A percentile compares a stretch with the other conserved stretches of the same genome.
These are phyloP conservation scores for Pitangus sulphuratus DNA, from an alignment of 2,797 vertebrate genomes.

Conservation along the genomic window DNA sequence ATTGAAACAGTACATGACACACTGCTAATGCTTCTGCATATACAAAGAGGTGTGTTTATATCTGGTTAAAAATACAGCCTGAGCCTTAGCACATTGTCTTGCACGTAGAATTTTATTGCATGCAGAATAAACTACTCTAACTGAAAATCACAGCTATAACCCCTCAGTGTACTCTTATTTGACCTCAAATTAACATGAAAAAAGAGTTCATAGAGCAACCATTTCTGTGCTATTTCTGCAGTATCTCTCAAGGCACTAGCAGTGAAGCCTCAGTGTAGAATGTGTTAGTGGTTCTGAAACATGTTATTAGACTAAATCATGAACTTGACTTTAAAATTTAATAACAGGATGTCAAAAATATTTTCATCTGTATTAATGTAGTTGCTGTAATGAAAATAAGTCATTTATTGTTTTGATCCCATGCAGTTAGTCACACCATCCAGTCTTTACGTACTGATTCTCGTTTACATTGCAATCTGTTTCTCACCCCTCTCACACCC, in stretches of 20 bases:
- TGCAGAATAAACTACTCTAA: neutral
- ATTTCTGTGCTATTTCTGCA: constrained; percentile 6
- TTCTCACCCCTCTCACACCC: neutral
- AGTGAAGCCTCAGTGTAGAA: neutral
- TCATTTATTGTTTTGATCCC: neutral
- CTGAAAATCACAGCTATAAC: neutral
- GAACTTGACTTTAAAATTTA: constrained; percentile 36
- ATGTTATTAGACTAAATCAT: neutral
- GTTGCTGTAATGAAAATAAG: neutral
- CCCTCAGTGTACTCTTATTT: neutral
- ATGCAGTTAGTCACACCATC: neutral
- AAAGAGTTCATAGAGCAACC: neutral
- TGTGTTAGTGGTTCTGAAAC: neutral
- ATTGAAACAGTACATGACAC: neutral
- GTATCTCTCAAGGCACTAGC: neutral
- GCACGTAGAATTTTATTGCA: neutral
- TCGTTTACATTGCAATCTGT: neutral
- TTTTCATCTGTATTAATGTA: constrained; percentile 22
- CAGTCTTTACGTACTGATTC: neutral
- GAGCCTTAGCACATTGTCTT: neutral
- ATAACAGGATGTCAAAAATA: neutral
- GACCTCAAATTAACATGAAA: neutral
- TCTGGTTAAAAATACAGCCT: neutral
- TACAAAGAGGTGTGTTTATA: neutral
- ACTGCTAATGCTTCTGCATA: neutral